Base-by-base conservation (phyloP, 2,888 invertebrate species). In the Pachycephus smyrnensis region DNA sequence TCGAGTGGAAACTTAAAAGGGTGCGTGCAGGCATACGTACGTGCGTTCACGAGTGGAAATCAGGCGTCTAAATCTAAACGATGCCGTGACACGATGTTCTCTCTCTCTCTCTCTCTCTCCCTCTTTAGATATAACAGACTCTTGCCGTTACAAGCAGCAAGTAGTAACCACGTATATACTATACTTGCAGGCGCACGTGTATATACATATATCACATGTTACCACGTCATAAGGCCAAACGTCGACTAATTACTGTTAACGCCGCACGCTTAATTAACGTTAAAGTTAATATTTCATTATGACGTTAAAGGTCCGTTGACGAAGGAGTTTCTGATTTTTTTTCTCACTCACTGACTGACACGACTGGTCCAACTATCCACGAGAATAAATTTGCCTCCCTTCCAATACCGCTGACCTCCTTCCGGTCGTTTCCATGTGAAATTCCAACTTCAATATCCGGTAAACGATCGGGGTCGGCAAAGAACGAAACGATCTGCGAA, bases 31-130 rank as follows among this genome's bases (percentile, higher is more conserved):
- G 78, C 76, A 80, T 77, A 79, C 80, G 76, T 78, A 79, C 81
- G 84, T 77, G 82, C 87, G 88, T 88, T 88, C 88, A 88, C 88
- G 87, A 85, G 83, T 77, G 84, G 85, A 88, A 88, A 89, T 89
- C 89, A 87, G 85, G 86, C 88, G 87, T 88, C 88, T 89, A 88
- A 88, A 89, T 89, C 89, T 89, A 88, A 89, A 88, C 88, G 88
- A 86, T 86, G 84, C 83, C 85, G 81, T 83, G 86, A 84, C 87
- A 87, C 87, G 86, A 85, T 84, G 84, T 81, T 83, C 82, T 83
- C 79, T 77, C 73, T 80, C 76, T 73, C 68, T 36, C 79, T n/a
- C 55, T 40, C 73, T 71, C 37, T 69, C 36, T 40, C 80, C 76
- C 78, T 76, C 76, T 79, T 75, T 73, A 73, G 79, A 78, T 40